Base-by-base conservation (phyloP, 2,888 invertebrate species). In the Ophion obscuratus region DNA sequence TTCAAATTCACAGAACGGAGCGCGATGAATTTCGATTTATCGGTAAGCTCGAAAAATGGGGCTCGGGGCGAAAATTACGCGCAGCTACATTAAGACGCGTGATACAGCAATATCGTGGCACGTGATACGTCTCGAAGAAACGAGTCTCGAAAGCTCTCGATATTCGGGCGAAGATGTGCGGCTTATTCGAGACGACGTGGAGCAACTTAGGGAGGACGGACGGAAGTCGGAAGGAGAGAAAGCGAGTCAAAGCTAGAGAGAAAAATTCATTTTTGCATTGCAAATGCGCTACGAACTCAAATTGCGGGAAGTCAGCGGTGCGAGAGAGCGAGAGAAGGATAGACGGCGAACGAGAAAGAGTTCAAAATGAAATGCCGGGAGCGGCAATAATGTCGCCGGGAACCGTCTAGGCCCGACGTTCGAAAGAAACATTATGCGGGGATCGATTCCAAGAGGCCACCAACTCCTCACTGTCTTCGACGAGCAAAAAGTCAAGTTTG, bases 281-380 rank as follows among this genome's bases (percentile, higher is more conserved):
- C 88, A 88, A 88, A 88, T 88, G 70, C 75, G 67, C 76, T 87
- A 88, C 88, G 87, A 83, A 87, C 82, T 87, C 84, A 88, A 88
- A 88, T 88, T 88, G 88, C 87, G 77, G 85, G 80, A 85, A 86
- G 79, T 70, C 83, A 78, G 83, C 83, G 76, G 85, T 81, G 81
- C 79, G 75, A 67, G 77, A 83, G 84, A 73, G 68, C 62, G 36
- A 74, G 5, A 24, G 73, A 62, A 75, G 70, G 44, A 62, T 77
- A 64, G 83, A 61, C 53, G 40, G 31, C 27, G 53, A 61, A 66
- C 66, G 74, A 40, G 66, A 17, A n/a, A 44, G 67, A 75, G 80
- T 81, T 82, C 76, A 85, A 87, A 87, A 87, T 85, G 88, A 88
- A 88, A 88, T 84, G 87, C 87, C 84, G 83, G 85, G 86, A 84